Base-by-base conservation (phyloP, 2,113 vertebrate genomes). In the Hippopotamus amphibius region DNA sequence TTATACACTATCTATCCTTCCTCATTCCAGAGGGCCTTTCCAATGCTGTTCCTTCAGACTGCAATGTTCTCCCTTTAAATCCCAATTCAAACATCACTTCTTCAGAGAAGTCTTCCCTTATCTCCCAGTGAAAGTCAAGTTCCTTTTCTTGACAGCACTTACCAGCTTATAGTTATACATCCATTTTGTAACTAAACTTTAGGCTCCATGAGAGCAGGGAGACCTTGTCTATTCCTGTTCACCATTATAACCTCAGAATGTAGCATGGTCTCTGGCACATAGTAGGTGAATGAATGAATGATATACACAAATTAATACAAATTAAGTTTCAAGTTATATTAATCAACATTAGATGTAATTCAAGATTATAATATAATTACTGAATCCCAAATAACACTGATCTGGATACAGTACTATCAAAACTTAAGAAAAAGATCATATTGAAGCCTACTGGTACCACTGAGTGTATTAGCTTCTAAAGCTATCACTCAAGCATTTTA, bases 311-410 rank as follows among this genome's bases (percentile, higher is more conserved):
- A 86, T 81, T 53, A 90, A 12, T 33, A 95, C 17, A 68, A 90
- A 80, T 63, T 92, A 92, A 84, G 57, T 11, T 59, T 69, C 41
- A 84, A 88, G 24, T 59, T 17, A 71, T 4, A 92, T 46, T 71
- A 95, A 69, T 76, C 46, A 72, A 92, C 24, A 77, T 33, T 59
- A 76, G 17, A 90, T n/a, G 7, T 61, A 97, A 96, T 88, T 92
- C 26, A 66, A 88, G 19, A 72, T 79, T 48, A 72, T 30, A 84
- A 55, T 19, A 63, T 88, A 87, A 83, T 55, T 65, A 74, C 24
- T 91, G 30, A 83, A 94, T 83, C 61, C 53, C 74, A 91, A 71
- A 76, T 82, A 82, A 95, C 11, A 82, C 5, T 71, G 33, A 88
- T 63, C 46, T 77, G 43, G 61, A 80, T n/a, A 93, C 1, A 30